Evolutionary conservation across 2,797 vertebrate genomes (phyloP).

Genomic region (Gymnocypris eckloni): DNA sequence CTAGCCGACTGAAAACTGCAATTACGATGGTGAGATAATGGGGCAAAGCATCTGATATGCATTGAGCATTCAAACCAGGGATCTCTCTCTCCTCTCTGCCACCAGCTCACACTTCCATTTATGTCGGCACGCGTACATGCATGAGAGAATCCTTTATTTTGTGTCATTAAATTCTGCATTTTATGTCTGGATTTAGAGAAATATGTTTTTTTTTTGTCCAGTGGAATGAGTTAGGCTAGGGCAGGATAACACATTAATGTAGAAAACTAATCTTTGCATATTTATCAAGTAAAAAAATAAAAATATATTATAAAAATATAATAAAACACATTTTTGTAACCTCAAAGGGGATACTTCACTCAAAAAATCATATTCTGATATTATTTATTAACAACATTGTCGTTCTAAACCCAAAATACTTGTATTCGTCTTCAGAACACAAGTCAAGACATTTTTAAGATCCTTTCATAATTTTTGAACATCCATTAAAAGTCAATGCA

Average conservation of each 20-base stretch:
- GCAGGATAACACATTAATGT: background rate
- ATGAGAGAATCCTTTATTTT: background rate
- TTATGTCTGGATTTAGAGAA: background rate
- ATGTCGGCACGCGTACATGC: background rate
- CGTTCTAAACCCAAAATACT: background rate
- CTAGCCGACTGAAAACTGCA: constrained; percentile 23
- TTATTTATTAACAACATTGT: background rate
- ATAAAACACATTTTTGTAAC: background rate
- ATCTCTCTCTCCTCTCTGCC: background rate
- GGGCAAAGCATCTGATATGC: constrained; percentile 30
- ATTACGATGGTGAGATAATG: constrained; percentile 38
- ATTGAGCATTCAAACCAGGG: constrained; percentile 14
- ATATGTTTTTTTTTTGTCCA: background rate
- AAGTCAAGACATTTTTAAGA: background rate
- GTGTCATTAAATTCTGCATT: background rate
- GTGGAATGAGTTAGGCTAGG: background rate
- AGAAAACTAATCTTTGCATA: background rate
- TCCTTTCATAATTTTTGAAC: background rate
- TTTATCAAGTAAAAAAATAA: background rate
- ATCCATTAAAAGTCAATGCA: background rate
- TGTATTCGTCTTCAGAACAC: background rate
- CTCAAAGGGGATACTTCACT: background rate
- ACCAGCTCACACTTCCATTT: constrained; percentile 3
- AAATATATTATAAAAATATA: too few species aligned
- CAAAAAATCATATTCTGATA: background rate